These are phyloP conservation scores for Epistrophella euchroma DNA, from an alignment of 2,888 invertebrate genomes.

Conservation along the genomic window DNA sequence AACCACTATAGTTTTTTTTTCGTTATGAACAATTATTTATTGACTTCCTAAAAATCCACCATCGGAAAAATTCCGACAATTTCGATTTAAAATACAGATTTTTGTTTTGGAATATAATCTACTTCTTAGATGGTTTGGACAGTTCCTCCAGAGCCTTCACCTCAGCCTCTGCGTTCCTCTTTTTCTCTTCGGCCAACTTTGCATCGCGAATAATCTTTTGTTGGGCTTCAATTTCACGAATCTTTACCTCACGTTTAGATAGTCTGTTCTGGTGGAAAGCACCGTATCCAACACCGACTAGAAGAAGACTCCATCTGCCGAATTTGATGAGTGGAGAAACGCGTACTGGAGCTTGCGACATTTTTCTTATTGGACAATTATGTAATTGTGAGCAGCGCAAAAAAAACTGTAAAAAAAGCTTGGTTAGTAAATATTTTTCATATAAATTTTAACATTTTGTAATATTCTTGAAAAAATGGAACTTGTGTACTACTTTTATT, in stretches of 20 bases:
- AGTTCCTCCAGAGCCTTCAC: constrained; percentile 74
- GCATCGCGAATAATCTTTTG: constrained; percentile 89
- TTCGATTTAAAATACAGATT: constrained; percentile 28
- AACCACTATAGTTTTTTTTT: background rate
- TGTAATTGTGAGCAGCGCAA: constrained; percentile 60
- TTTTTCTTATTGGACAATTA: constrained; percentile 72
- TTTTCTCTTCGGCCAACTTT: constrained; percentile 90
- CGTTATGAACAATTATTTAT: constrained; percentile 43
- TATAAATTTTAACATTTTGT: background rate
- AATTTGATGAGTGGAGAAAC: constrained; percentile 94
- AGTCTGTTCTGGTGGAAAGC: constrained; percentile 89
- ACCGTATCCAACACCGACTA: constrained; percentile 90
- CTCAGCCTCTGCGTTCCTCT: constrained; percentile 85
- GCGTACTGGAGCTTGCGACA: constrained; percentile 87
- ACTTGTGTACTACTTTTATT: background rate
- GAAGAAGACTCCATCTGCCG: constrained; percentile 91
- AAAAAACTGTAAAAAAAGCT: constrained; percentile 46
- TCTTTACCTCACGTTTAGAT: constrained; percentile 87
- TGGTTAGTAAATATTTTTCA: background rate
- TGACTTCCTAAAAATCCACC: constrained; percentile 35
- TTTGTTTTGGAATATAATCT: constrained; percentile 57
- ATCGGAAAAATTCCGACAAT: constrained; percentile 16
- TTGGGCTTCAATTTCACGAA: constrained; percentile 88
- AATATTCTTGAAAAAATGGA: background rate
- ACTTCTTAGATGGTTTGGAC: constrained; percentile 76